Base-by-base conservation (phyloP, 2,113 vertebrate species). In the Opisthocomus hoazin region DNA sequence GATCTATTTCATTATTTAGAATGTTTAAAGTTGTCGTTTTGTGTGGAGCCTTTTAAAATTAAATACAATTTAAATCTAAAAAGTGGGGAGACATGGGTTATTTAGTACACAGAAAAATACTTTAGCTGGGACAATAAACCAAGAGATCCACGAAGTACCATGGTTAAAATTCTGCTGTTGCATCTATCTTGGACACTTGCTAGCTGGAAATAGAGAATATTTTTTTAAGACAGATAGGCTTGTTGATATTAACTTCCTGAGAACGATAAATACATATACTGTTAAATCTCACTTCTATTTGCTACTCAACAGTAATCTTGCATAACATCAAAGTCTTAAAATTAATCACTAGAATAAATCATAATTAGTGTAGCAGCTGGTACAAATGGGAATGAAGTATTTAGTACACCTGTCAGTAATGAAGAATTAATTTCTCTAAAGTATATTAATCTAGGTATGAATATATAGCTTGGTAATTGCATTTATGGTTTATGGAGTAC, bases 271-370 rank as follows among this genome's bases (percentile, higher is more conserved):
- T 76, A 43, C 39, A 70, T 58, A 19, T 60, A 29, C 87, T 96
- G 96, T 94, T 94, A 90, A 96, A 83, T 93, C 54, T 61, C 74
- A 57, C 53, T 95, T 94, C 76, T 73, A 18, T 96, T 89, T 96
- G 60, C 77, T 76, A 6, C 63, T 91, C 91, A 89, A 36, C 79
- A 92, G 93, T 80, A 89, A 91, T 80, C 54, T 94, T 54, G 27
- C 13, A 37, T 89, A 75, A 93, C 57, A 81, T 87, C 48, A 74
- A 95, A 94, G 89, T 84, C 43, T 88, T 93, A 83, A 93, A 94
- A 87, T 78, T 85, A 93, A 87, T 84, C 66, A 29, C 70, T 64
- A 34, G 84, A 91, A 76, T 96, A 91, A 95, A 93, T 96, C 81
- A 91, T 73, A 87, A 79, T 91, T 89, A 93, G 45, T 8, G 11